Evolutionary conservation across 2,113 vertebrate species (phyloP).

Genomic region (Halichoeres trimaculatus): DNA sequence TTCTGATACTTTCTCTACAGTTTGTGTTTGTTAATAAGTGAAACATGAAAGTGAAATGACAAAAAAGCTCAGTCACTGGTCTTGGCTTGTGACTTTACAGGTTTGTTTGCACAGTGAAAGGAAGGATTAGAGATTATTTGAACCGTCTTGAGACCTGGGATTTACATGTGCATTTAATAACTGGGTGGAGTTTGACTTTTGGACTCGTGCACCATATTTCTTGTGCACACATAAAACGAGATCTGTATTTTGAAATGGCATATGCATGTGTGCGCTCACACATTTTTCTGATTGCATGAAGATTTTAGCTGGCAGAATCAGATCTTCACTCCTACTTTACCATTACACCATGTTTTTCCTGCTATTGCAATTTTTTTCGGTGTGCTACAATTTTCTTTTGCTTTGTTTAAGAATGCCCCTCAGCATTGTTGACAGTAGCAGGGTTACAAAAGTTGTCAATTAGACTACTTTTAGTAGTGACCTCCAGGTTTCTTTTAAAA

Average conservation of each 20-base stretch:
- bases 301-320: not conserved
- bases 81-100: not conserved
- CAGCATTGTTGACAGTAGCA: too few relatives aligned
- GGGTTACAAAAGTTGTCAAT: too few relatives aligned
- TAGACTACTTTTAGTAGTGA: too few relatives aligned
- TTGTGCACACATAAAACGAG: conserved; percentile 34
- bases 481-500: too few relatives aligned
- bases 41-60: conserved; percentile 51
- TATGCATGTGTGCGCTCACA: conserved; percentile 4
- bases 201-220: conserved; percentile 56
- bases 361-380: not conserved
- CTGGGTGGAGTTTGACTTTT: conserved; percentile 71
- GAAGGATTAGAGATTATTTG: conserved; percentile 53
- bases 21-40: not conserved
- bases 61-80: conserved; percentile 20
- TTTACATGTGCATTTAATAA: conserved; percentile 35
- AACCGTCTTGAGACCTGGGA: conserved; percentile 43
- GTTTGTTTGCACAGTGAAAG: conserved; percentile 47
- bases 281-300: not conserved
- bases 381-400: too few relatives aligned
- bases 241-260: conserved; percentile 11
- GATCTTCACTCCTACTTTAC: not conserved
- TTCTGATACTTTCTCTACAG: not conserved
- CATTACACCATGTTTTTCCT: not conserved
- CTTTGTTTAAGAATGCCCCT: too few relatives aligned